These are phyloP conservation scores for Synanthedon formicaeformis DNA, from an alignment of 2,888 invertebrate species.

Conservation along the genomic window DNA sequence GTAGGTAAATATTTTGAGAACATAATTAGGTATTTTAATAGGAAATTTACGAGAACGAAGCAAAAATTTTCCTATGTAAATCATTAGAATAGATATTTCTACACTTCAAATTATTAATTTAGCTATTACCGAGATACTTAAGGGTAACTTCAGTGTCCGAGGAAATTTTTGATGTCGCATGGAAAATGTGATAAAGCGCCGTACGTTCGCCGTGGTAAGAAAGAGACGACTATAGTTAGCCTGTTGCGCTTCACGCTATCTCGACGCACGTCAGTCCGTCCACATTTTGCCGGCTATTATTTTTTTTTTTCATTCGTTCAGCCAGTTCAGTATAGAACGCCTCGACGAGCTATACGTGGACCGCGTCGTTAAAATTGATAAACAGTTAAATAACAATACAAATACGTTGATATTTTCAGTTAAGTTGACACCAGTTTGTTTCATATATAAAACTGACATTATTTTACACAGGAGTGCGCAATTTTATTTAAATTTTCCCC, in stretches of 20 bases:
- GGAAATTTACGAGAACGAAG: too few species aligned
- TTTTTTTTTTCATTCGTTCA: conserved; percentile 39
- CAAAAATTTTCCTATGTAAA: too few species aligned
- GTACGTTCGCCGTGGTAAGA: conserved; percentile 15
- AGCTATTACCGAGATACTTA: too few species aligned
- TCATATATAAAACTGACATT: conserved; percentile 15
- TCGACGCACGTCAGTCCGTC: conserved; percentile 15
- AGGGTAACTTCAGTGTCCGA: too few species aligned
- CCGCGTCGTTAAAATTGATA: conserved; percentile 25
- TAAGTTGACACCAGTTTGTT: conserved; percentile 10
- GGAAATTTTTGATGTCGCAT: too few species aligned
- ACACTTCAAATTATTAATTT: too few species aligned
- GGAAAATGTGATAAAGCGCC: too few species aligned
- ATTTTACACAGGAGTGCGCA: conserved; percentile 1
- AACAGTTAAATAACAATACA: conserved; percentile 23
- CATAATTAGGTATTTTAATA: too few species aligned
- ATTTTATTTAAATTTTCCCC: conserved; percentile 6
- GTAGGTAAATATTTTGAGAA: too few species aligned
- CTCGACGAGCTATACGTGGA: conserved; percentile 35
- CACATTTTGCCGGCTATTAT: conserved; percentile 24
- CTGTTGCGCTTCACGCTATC: conserved; percentile 32
- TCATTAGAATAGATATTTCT: too few species aligned
- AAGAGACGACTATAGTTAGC: conserved; percentile 37
- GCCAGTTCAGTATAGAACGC: conserved; percentile 38
- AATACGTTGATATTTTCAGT: conserved; percentile 27